Evolutionary conservation across 2,888 invertebrate species (phyloP).

Genomic region (Leptopilina drosophilae): DNA sequence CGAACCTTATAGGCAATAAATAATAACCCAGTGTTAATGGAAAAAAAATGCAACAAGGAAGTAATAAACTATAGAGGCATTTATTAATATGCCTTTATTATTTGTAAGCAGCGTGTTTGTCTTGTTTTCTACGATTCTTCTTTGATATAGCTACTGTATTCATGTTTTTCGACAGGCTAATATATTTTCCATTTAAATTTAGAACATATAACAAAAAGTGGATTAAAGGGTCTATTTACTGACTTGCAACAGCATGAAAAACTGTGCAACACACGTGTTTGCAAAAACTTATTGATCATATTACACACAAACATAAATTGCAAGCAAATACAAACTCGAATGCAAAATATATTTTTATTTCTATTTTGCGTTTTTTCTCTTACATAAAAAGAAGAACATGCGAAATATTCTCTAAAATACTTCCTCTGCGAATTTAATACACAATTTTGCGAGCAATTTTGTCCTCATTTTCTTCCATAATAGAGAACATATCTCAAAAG

Average conservation of each 20-base stretch:
- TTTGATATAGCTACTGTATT: slow-evolving; percentile 6
- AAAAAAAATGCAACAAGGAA: background rate
- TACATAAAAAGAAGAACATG: no score
- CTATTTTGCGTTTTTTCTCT: no score
- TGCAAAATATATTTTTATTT: no score
- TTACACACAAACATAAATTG: no score
- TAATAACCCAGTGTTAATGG: no score
- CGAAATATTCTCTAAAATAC: no score
- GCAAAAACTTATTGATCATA: background rate
- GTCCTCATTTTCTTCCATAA: no score
- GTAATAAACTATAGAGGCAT: background rate
- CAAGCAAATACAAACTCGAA: no score
- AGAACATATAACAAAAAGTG: slow-evolving; percentile 21
- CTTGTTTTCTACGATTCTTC: slow-evolving; percentile 8
- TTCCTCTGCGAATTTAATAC: no score
- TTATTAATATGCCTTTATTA: background rate
- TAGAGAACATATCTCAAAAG: no score
- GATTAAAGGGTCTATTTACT: slow-evolving; percentile 21
- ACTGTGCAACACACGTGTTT: background rate
- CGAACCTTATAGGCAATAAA: no score
- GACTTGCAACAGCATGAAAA: background rate
- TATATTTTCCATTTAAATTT: slow-evolving; percentile 34
- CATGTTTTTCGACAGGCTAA: slow-evolving; percentile 7
- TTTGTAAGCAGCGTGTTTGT: background rate
- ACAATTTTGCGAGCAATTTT: no score